A percentile compares a stretch with the other conserved stretches of the same genome.
phyloP scores from a whole-genome alignment of 2,113 vertebrate species.

The Thamnophis sirtalis region DNA sequence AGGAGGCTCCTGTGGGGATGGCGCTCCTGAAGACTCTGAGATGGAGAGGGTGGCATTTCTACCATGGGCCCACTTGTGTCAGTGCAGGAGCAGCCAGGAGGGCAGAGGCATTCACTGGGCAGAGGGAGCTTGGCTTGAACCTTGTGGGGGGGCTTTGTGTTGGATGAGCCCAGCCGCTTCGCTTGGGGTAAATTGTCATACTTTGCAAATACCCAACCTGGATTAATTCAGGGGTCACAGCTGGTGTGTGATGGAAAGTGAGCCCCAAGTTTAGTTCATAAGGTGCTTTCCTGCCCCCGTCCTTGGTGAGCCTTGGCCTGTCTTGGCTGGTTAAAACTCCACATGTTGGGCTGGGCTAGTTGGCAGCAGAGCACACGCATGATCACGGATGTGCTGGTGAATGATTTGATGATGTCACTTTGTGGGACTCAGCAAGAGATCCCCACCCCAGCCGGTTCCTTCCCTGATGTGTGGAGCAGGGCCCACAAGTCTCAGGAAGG shows the following conservation, averaged over 20 bases:
- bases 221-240: not conserved
- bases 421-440: not conserved
- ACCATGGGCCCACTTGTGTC: not conserved
- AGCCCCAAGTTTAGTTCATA: not conserved
- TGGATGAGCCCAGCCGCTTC: not conserved
- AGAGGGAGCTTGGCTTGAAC: not conserved
- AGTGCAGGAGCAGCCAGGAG: not conserved
- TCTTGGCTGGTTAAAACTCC: not conserved
- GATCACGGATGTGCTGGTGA: not conserved
- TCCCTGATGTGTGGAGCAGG: not conserved
- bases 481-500: not conserved
- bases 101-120: not conserved
- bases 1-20: not conserved
- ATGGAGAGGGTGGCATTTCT: not conserved
- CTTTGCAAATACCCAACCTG: not conserved
- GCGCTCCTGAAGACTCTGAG: not conserved
- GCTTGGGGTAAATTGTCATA: not conserved
- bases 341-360: not conserved
- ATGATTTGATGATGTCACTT: not conserved
- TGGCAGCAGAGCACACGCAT: not conserved
- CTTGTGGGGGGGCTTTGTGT: not conserved
- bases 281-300: not conserved
- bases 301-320: not conserved
- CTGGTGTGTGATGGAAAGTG: not conserved
- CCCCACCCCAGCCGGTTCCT: not conserved